A percentile compares a stretch with the other conserved stretches of the same genome.
These are phyloP conservation scores for Porites lutea DNA, from an alignment of 64 coral and sea anemone species.

Conservation along the genomic window DNA sequence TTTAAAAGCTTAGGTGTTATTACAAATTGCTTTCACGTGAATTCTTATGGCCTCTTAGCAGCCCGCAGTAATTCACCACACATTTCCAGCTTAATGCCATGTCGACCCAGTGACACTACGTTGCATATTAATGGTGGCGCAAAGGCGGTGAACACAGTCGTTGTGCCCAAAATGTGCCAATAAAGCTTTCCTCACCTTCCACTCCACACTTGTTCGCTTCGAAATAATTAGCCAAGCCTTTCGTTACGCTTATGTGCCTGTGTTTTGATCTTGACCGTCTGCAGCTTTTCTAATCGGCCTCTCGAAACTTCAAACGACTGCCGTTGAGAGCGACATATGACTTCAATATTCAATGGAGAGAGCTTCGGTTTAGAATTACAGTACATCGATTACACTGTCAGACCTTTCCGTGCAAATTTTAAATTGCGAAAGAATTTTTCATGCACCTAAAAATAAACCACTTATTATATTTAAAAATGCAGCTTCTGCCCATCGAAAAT, in stretches of 20 bases:
- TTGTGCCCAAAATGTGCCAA: slow-evolving; percentile 14
- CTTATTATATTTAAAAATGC: slow-evolving; percentile 31
- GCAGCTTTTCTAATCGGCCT: slow-evolving; percentile 62
- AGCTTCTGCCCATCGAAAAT: slow-evolving; percentile 13
- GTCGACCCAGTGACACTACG: slow-evolving; percentile 26
- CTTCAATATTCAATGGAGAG: slow-evolving; percentile 25
- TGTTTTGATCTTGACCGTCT: slow-evolving; percentile 53
- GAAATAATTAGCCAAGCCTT: slow-evolving; percentile 3
- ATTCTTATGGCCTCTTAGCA: background rate
- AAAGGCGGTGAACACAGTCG: background rate
- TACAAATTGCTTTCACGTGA: background rate
- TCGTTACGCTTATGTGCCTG: slow-evolving; percentile 46
- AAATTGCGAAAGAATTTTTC: slow-evolving; percentile 17
- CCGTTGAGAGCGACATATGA: slow-evolving; percentile 37
- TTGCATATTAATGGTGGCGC: slow-evolving; percentile 24
- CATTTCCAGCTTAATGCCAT: background rate
- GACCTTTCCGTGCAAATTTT: slow-evolving; percentile 25
- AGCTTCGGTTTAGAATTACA: slow-evolving; percentile 46
- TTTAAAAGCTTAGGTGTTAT: background rate
- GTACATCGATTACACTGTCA: slow-evolving; percentile 10
- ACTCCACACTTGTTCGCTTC: slow-evolving; percentile 11
- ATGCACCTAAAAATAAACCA: slow-evolving; percentile 38
- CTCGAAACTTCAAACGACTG: slow-evolving; percentile 42
- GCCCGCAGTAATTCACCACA: background rate
- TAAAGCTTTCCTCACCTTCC: slow-evolving; percentile 57